phyloP scores from a whole-genome alignment of 2,113 vertebrate species.

The Coturnix japonica region DNA sequence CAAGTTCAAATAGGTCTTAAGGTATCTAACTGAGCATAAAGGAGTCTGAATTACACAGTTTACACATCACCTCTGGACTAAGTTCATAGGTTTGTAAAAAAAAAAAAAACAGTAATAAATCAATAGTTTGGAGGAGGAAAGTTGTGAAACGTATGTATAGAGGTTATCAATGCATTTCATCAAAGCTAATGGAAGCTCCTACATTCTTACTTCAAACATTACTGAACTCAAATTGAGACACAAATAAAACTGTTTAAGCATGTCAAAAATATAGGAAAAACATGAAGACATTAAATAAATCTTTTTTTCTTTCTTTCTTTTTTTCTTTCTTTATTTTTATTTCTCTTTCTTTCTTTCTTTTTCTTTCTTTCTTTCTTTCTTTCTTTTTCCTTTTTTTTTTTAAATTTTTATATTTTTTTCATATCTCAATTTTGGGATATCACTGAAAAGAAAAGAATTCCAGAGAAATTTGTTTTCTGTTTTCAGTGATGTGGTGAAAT shows the following conservation, averaged over 20 bases:
- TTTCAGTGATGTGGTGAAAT: background rate
- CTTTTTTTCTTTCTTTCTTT: background rate
- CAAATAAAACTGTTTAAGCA: background rate
- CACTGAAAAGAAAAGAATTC: background rate
- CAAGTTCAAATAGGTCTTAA: conserved; percentile 46
- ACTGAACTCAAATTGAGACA: background rate
- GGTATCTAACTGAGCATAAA: conserved; percentile 56
- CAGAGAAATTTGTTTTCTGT: background rate
- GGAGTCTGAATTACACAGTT: conserved; percentile 30
- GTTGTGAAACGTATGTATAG: background rate
- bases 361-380: background rate
- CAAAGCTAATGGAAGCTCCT: conserved; percentile 6
- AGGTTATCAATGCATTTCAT: conserved; percentile 38
- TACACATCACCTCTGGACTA: conserved; percentile 55
- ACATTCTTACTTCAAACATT: background rate
- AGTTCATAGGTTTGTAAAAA: background rate
- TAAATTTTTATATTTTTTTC: too few species aligned
- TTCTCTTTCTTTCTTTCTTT: background rate
- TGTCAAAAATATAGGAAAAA: background rate
- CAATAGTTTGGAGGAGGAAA: background rate
- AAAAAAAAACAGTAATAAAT: conserved; percentile 44
- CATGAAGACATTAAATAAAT: background rate
- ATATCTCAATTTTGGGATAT: background rate
- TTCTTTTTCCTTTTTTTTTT: background rate
- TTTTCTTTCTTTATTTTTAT: background rate